Evolutionary conservation across 2,113 vertebrate species (phyloP).

Genomic region (Conger conger): DNA sequence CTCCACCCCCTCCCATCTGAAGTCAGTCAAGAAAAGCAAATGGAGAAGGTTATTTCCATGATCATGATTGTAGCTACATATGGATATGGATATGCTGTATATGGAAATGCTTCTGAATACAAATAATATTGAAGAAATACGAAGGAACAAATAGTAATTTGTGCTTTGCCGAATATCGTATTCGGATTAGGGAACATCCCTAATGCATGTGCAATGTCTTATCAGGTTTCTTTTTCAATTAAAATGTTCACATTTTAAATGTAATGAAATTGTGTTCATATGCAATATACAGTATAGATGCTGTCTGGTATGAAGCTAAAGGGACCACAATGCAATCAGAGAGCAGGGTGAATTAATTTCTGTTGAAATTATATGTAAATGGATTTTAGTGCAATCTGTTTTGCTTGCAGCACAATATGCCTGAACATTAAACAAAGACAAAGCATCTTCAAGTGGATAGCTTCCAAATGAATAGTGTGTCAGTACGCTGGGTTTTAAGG

Average conservation of each 20-base stretch:
- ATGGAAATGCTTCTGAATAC: no score
- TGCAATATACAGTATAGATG: constrained; percentile 2
- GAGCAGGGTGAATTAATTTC: constrained; percentile 16
- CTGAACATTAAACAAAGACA: constrained; percentile 24
- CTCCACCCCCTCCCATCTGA: no score
- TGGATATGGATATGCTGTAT: no score
- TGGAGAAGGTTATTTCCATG: no score
- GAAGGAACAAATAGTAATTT: no score
- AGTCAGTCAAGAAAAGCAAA: no score
- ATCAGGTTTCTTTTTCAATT: not conserved
- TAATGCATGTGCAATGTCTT: no score
- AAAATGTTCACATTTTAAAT: not conserved
- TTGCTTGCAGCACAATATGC: constrained; percentile 9
- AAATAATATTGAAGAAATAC: no score
- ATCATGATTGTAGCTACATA: no score
- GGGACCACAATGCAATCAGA: constrained; percentile 20
- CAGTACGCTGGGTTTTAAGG: constrained; percentile 9
- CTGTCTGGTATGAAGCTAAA: constrained; percentile 10
- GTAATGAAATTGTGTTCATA: constrained; percentile 13
- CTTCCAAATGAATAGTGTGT: constrained; percentile 17
- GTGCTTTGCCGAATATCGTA: no score
- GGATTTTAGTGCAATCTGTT: constrained; percentile 25
- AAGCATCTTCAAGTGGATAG: constrained; percentile 7
- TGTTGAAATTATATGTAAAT: constrained; percentile 29
- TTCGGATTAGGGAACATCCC: no score